phyloP scores from a whole-genome alignment of 2,113 vertebrate species.

The Pipa parva region DNA sequence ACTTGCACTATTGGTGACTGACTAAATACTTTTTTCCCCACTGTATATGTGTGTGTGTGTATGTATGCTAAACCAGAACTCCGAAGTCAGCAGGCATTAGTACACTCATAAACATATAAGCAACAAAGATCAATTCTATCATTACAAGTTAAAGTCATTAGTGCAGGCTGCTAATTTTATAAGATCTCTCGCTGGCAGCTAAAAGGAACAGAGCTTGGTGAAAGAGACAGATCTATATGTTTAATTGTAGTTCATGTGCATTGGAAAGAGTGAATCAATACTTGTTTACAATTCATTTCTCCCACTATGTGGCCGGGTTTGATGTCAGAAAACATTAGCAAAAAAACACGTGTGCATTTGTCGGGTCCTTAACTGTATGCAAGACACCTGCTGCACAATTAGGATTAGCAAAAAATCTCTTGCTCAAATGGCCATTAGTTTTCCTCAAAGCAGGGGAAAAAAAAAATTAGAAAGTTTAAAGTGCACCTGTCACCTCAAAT shows the following conservation, averaged over 20 bases:
- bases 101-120: background rate
- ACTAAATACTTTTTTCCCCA: too few relatives aligned
- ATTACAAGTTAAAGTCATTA: conserved; percentile 24
- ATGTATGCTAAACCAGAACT: too few relatives aligned
- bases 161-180: conserved; percentile 17
- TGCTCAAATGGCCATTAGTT: background rate
- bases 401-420: background rate
- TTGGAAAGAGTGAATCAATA: conserved; percentile 27
- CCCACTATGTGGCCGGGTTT: conserved; percentile 15
- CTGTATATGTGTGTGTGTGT: too few relatives aligned
- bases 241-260: conserved; percentile 37
- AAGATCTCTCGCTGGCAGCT: conserved; percentile 13
- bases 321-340: conserved; percentile 34
- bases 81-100: too few relatives aligned
- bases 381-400: background rate
- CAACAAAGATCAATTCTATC: conserved; percentile 12
- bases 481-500: too few relatives aligned
- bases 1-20: too few relatives aligned
- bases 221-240: conserved; percentile 20
- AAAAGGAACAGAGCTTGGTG: background rate
- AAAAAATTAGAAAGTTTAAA: too few relatives aligned
- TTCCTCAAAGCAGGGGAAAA: too few relatives aligned
- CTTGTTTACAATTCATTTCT: conserved; percentile 36
- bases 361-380: background rate
- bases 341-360: conserved; percentile 8